Evolutionary conservation across 1,140 invertebrate species (phyloP).

Genomic region (Psilanteris sp.): DNA sequence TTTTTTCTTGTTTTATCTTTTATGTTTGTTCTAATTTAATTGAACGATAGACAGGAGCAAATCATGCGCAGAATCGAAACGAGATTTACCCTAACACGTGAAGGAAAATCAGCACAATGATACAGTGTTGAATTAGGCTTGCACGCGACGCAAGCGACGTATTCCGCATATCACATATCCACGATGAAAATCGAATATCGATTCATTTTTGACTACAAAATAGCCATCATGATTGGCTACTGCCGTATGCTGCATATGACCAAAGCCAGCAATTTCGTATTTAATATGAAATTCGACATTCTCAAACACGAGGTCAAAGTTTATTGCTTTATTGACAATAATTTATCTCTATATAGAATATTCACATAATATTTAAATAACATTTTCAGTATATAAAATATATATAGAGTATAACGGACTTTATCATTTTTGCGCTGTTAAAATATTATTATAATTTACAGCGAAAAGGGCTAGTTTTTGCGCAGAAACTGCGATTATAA

Average conservation of each 20-base stretch:
- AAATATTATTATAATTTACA: too few relatives aligned
- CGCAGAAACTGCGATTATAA: too few relatives aligned
- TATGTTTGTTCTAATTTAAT: constrained; percentile 38
- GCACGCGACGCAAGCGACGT: constrained; percentile 20
- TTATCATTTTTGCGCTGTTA: too few relatives aligned
- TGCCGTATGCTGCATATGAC: constrained; percentile 22
- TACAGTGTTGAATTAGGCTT: constrained; percentile 40
- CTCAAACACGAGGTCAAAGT: constrained; percentile 4
- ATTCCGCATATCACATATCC: constrained; percentile 32
- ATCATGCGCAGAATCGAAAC: constrained; percentile 31
- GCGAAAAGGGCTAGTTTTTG: too few relatives aligned
- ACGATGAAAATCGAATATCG: constrained; percentile 56
- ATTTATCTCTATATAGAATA: too few relatives aligned
- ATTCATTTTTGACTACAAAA: constrained; percentile 60
- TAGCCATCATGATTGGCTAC: constrained; percentile 53
- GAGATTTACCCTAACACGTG: constrained; percentile 24
- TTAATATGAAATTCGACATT: constrained; percentile 53
- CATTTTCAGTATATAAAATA: too few relatives aligned
- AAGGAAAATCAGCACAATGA: constrained; percentile 37
- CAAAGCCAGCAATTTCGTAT: constrained; percentile 40
- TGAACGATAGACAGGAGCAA: constrained; percentile 17
- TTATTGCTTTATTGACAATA: too few relatives aligned
- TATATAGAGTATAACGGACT: too few relatives aligned
- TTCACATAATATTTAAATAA: too few relatives aligned
- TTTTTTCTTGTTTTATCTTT: too few relatives aligned